Percentiles rank a stretch among this genome's conserved stretches.
Evolutionary conservation across 2,797 vertebrate genomes (phyloP).

Genomic region (Enteromius mattozi): DNA sequence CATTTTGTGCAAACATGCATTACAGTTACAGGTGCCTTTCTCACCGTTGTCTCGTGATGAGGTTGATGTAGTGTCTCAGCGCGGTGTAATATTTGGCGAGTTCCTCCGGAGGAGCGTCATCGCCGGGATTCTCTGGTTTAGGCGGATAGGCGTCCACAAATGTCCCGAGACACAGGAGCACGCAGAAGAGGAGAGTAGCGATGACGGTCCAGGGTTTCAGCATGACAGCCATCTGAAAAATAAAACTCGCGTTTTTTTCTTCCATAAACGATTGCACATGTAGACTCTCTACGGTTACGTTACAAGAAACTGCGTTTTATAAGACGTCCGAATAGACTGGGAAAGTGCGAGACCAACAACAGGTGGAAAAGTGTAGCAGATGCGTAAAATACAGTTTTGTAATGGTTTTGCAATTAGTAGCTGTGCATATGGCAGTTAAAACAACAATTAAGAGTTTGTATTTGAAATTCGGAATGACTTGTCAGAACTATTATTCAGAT

Average conservation of each 20-base stretch:
- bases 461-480: neutral
- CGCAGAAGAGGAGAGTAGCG: conserved; percentile 83
- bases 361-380: neutral
- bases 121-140: conserved; percentile 94
- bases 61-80: conserved; percentile 97
- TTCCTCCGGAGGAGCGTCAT: conserved; percentile 92
- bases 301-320: neutral
- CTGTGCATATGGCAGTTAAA: neutral
- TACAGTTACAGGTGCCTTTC: conserved; percentile 28
- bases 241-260: neutral
- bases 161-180: conserved; percentile 89
- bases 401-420: neutral
- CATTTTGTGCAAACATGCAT: neutral
- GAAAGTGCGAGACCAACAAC: neutral
- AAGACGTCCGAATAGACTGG: neutral
- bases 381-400: neutral
- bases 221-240: conserved; percentile 68
- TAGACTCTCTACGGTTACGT: neutral
- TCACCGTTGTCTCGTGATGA: conserved; percentile 97
- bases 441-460: neutral
- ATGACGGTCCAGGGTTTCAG: conserved; percentile 86
- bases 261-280: neutral
- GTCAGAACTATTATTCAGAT: neutral
- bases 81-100: conserved; percentile 97
- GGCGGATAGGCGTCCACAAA: conserved; percentile 93